phyloP scores from a whole-genome alignment of 2,888 invertebrate genomes.

The Synanthedon myopaeformis region DNA sequence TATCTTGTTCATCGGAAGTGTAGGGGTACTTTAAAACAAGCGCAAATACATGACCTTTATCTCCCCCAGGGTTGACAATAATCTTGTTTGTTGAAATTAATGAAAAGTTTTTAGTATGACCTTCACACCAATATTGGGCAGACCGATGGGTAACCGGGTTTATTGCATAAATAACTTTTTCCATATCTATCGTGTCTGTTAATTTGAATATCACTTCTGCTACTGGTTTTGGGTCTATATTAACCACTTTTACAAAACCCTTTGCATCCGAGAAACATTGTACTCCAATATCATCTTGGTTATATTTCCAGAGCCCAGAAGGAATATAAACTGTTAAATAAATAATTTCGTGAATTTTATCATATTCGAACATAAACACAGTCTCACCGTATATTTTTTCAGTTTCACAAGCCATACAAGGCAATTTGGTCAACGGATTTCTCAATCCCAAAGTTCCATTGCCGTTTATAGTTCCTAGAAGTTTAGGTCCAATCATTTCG shows the following conservation, averaged over 20 bases:
- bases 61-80: conserved; percentile 53
- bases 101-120: conserved; percentile 64
- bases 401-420: conserved; percentile 53
- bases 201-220: conserved; percentile 13
- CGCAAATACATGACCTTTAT: conserved; percentile 47
- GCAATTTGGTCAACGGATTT: conserved; percentile 18
- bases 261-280: conserved; percentile 73
- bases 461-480: conserved; percentile 38
- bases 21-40: conserved; percentile 24
- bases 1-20: conserved; percentile 16
- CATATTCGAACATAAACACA: conserved; percentile 43
- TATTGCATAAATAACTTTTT: conserved; percentile 61
- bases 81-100: conserved; percentile 59
- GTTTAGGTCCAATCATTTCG: neutral
- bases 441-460: conserved; percentile 30
- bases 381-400: conserved; percentile 34
- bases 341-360: conserved; percentile 31
- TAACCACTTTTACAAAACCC: conserved; percentile 55
- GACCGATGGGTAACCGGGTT: conserved; percentile 61
- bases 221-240: conserved; percentile 41
- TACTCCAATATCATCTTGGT: conserved; percentile 53
- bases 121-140: conserved; percentile 77
- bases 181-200: conserved; percentile 13
- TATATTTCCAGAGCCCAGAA: conserved; percentile 63
- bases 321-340: conserved; percentile 68